Conservation (phyloP, 2,113 vertebrate genomes). For the Pterocles gutturalis region DNA sequence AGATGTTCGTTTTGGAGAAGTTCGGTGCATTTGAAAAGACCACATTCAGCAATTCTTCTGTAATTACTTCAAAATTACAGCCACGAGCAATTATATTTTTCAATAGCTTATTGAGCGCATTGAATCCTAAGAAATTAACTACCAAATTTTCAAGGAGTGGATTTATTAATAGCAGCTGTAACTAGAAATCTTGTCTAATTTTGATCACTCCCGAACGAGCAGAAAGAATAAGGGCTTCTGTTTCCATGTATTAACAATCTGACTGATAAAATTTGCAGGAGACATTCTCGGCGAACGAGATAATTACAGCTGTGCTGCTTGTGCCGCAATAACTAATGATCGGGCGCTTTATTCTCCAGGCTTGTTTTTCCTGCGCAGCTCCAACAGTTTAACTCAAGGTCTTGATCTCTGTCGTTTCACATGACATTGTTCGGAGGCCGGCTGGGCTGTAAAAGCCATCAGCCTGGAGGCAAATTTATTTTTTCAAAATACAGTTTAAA, state of each 20-base stretch:
- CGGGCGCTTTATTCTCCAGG: background rate
- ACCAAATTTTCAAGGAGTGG: constrained; percentile 8
- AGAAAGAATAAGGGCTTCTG: background rate
- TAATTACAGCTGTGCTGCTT: constrained; percentile 51
- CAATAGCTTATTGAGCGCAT: background rate
- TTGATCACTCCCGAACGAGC: background rate
- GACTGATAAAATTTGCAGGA: constrained; percentile 29
- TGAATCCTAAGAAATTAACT: constrained; percentile 32
- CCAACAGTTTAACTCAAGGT: constrained; percentile 22
- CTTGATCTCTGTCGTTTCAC: constrained; percentile 6
- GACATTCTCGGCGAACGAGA: background rate
- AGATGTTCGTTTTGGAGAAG: background rate
- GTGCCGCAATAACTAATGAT: constrained; percentile 40
- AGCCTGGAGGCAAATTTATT: constrained; percentile 7
- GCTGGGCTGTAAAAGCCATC: background rate
- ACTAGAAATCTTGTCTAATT: constrained; percentile 42
- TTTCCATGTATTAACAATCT: background rate
- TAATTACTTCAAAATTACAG: constrained; percentile 38
- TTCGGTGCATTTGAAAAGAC: background rate
- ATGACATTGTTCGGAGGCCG: background rate
- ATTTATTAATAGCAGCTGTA: constrained; percentile 55
- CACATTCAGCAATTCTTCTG: background rate
- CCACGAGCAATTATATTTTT: constrained; percentile 8
- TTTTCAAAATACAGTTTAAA: constrained; percentile 34
- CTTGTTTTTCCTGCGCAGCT: constrained; percentile 25